Conservation (phyloP, 1,140 invertebrate species). For the Drosophila persimilis region DNA sequence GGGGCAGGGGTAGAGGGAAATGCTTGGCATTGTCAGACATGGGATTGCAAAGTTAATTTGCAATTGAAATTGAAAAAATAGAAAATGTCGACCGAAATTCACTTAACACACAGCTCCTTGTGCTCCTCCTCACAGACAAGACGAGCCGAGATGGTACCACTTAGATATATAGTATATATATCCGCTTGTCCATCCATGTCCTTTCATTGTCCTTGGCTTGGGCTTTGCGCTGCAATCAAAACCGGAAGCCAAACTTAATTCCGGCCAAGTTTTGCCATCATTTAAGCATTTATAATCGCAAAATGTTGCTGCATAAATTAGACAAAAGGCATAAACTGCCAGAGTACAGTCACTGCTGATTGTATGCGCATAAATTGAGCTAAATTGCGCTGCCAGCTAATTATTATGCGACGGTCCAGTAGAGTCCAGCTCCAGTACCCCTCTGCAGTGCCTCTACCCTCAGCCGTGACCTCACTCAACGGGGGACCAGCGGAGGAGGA, state of each 20-base stretch:
- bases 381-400: slow-evolving; percentile 55
- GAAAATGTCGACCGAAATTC: slow-evolving; percentile 32
- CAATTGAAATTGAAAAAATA: slow-evolving; percentile 74
- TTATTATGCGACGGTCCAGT: slow-evolving; percentile 48
- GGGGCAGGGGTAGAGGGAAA: background rate
- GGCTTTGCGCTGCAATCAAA: slow-evolving; percentile 46
- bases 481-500: background rate
- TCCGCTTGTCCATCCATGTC: slow-evolving; percentile 21
- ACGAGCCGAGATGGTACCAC: background rate
- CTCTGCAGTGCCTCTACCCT: background rate
- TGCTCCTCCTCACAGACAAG: slow-evolving; percentile 12
- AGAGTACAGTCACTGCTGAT: slow-evolving; percentile 45
- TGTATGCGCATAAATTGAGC: slow-evolving; percentile 68
- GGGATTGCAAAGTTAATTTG: slow-evolving; percentile 68
- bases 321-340: slow-evolving; percentile 18
- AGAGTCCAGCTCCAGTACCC: slow-evolving; percentile 17
- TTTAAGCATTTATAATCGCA: slow-evolving; percentile 51
- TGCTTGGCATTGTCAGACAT: slow-evolving; percentile 36
- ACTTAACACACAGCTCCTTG: slow-evolving; percentile 28
- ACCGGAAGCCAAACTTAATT: slow-evolving; percentile 32
- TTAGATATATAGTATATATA: slow-evolving; percentile 3
- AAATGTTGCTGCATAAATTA: slow-evolving; percentile 55
- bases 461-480: slow-evolving; percentile 24
- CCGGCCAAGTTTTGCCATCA: slow-evolving; percentile 30
- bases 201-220: slow-evolving; percentile 18